phyloP scores from a whole-genome alignment of 2,888 invertebrate species.

The Trachelus iudaicus region DNA sequence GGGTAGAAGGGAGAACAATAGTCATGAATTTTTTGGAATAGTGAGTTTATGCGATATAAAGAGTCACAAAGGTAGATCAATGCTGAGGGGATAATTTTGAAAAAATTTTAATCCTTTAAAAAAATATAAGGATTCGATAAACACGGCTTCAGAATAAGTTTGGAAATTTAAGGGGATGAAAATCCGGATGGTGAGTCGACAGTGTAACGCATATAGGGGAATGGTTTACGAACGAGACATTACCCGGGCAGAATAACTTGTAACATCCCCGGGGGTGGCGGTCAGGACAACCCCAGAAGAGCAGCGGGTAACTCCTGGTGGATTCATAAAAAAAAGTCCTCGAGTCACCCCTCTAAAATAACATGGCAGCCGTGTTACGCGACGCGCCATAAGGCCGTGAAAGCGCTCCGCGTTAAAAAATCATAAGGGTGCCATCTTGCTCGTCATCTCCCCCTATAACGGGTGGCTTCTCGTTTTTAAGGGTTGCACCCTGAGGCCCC shows the following conservation, averaged over 20 bases:
- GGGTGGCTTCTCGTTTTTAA: neutral
- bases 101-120: too few relatives aligned
- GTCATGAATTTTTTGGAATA: too few relatives aligned
- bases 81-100: too few relatives aligned
- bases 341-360: slow-evolving; percentile 53
- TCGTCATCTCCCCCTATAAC: slow-evolving; percentile 29
- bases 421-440: slow-evolving; percentile 48
- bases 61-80: too few relatives aligned
- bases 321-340: slow-evolving; percentile 49
- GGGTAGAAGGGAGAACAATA: too few relatives aligned
- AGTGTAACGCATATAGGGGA: neutral
- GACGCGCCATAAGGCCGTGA: slow-evolving; percentile 45
- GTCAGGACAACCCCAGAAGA: too few relatives aligned
- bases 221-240: slow-evolving; percentile 10
- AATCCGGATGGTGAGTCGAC: too few relatives aligned
- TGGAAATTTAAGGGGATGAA: too few relatives aligned
- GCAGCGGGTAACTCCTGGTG: slow-evolving; percentile 30
- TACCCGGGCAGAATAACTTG: slow-evolving; percentile 17
- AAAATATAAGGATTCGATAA: too few relatives aligned
- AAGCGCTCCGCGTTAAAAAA: slow-evolving; percentile 50
- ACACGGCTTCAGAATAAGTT: too few relatives aligned
- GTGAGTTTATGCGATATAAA: too few relatives aligned
- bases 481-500: neutral
- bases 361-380: slow-evolving; percentile 32
- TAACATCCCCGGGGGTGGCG: slow-evolving; percentile 11